Conservation (phyloP, 2,113 vertebrate genomes). For the Elgaria multicarinata region DNA sequence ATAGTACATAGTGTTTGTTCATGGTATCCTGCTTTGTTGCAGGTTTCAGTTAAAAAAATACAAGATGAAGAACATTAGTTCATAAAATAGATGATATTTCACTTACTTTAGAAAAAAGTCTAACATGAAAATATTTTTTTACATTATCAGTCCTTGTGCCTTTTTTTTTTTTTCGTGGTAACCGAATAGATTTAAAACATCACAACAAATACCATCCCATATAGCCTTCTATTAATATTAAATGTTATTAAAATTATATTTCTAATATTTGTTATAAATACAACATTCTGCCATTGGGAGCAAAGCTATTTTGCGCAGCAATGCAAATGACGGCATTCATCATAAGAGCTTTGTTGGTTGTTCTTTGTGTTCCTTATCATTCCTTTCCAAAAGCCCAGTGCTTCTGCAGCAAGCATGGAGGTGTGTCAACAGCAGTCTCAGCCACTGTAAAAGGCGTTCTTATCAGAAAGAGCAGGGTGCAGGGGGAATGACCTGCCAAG, state of each 20-base stretch:
- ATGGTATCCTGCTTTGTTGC: rapidly evolving
- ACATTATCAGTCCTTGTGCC: not conserved
- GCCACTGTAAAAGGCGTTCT: slow-evolving; percentile 81
- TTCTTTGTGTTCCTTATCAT: slow-evolving; percentile 86
- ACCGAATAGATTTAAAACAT: slow-evolving; percentile 52
- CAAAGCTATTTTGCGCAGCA: slow-evolving; percentile 76
- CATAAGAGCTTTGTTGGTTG: slow-evolving; percentile 82
- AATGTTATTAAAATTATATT: slow-evolving; percentile 58
- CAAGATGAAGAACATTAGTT: slow-evolving; percentile 5
- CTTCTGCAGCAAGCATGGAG: slow-evolving; percentile 57
- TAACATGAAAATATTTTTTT: rapidly evolving
- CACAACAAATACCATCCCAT: not conserved
- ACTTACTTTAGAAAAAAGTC: not conserved
- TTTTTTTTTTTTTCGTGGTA: too few species aligned
- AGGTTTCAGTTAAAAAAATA: not conserved
- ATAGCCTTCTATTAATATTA: slow-evolving; percentile 31
- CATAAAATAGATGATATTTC: not conserved
- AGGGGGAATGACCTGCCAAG: slow-evolving; percentile 80
- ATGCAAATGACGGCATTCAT: slow-evolving; percentile 82
- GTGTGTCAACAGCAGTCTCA: slow-evolving; percentile 76
- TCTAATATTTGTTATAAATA: slow-evolving; percentile 64
- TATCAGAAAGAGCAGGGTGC: slow-evolving; percentile 85
- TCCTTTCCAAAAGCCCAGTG: slow-evolving; percentile 66
- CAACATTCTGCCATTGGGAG: slow-evolving; percentile 61
- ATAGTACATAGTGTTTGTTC: not conserved